Percentiles rank a stretch among this genome's conserved stretches.
Conservation (phyloP, 2,113 vertebrate genomes). For the Dipodomys stephensi region DNA sequence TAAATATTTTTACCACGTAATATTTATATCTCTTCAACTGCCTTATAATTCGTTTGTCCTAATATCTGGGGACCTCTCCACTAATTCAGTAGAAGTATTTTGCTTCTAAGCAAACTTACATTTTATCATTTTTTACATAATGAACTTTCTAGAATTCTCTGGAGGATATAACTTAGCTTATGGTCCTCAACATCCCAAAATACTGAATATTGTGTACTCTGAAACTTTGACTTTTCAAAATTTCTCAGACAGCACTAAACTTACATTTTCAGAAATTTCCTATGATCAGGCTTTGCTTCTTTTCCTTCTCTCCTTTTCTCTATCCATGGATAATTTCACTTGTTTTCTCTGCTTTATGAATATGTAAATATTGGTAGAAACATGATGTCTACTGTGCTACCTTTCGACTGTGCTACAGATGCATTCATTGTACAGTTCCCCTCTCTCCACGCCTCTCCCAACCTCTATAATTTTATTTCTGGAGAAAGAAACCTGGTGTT, state of each 20-base stretch:
- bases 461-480: not conserved
- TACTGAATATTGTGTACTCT: not conserved
- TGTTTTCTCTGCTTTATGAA: not conserved
- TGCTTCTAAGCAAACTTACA: not conserved
- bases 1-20: not conserved
- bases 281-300: not conserved
- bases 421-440: not conserved
- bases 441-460: not conserved
- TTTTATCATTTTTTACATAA: slow-evolving; percentile 38
- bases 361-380: not conserved
- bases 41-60: not conserved
- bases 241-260: not conserved
- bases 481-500: not conserved
- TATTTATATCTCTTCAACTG: not conserved
- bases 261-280: not conserved
- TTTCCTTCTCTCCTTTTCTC: not conserved
- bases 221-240: not conserved
- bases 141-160: not conserved
- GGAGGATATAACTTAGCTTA: not conserved
- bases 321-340: not conserved
- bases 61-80: not conserved
- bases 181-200: not conserved
- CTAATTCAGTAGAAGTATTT: not conserved
- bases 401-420: not conserved
- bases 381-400: not conserved